Evolutionary conservation across 2,113 vertebrate species (phyloP).

Genomic region (Aepyceros melampus): DNA sequence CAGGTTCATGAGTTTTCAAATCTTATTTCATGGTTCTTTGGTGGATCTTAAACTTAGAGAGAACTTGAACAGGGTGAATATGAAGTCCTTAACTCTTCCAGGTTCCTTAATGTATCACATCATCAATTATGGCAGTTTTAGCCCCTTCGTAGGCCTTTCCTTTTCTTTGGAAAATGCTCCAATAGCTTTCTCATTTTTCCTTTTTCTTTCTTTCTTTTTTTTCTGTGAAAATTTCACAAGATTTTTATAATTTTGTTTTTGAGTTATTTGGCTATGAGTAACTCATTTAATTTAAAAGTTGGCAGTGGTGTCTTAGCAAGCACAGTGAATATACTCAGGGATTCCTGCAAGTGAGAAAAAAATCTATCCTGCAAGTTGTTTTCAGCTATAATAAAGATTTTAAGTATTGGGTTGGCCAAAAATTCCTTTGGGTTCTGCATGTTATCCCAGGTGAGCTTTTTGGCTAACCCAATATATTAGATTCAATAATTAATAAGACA

Average conservation of each 20-base stretch:
- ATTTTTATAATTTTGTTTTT: slow-evolving; percentile 28
- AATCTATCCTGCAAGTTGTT: neutral
- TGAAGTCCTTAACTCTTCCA: neutral
- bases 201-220: neutral
- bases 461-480: neutral
- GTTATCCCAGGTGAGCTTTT: neutral
- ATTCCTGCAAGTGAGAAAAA: slow-evolving; percentile 36
- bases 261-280: slow-evolving; percentile 20
- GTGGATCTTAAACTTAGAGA: neutral
- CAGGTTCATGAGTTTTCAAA: neutral
- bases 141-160: neutral
- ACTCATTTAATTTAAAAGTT: slow-evolving; percentile 24
- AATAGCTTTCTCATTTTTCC: neutral
- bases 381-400: slow-evolving; percentile 29
- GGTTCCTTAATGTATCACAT: neutral
- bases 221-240: neutral
- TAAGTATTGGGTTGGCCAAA: neutral
- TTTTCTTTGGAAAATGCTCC: neutral
- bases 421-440: neutral
- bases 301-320: slow-evolving; percentile 31
- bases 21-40: slow-evolving; percentile 27
- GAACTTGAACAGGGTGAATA: slow-evolving; percentile 49
- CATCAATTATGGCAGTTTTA: neutral
- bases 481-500: neutral
- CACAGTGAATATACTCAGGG: neutral